Evolutionary conservation across 2,797 vertebrate species (phyloP).

Genomic region (Chaunax sp.): DNA sequence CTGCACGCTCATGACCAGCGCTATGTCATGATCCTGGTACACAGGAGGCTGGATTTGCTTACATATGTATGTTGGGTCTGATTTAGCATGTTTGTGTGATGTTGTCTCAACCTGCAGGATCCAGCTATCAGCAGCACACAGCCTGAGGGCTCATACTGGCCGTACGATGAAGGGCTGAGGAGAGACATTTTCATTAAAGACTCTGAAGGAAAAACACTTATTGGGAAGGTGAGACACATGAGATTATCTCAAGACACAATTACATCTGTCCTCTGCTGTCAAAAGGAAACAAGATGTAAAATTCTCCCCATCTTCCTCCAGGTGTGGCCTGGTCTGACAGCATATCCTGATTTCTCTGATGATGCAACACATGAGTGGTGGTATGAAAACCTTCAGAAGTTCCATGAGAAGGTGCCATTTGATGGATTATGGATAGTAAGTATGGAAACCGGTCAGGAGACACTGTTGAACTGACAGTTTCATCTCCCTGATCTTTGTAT

Average conservation of each 20-base stretch:
- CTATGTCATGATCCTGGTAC: conserved; percentile 92
- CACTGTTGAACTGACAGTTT: rapidly evolving
- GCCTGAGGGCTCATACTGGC: conserved; percentile 85
- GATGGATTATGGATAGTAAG: conserved; percentile 93
- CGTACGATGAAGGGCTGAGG: conserved; percentile 88
- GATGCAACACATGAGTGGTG: conserved; percentile 88
- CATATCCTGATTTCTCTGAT: conserved; percentile 89
- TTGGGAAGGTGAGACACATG: conserved; percentile 84
- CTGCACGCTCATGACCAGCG: conserved; percentile 87
- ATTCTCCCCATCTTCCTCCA: conserved; percentile 40
- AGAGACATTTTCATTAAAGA: conserved; percentile 88
- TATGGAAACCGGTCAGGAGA: background rate
- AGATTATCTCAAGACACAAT: background rate
- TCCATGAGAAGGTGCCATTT: conserved; percentile 85
- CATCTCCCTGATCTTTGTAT: background rate
- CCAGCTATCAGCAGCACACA: conserved; percentile 89
- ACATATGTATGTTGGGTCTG: background rate
- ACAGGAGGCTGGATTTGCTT: background rate
- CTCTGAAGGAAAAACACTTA: conserved; percentile 82
- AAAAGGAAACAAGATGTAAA: background rate
- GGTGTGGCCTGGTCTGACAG: conserved; percentile 92
- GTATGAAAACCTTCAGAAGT: conserved; percentile 87
- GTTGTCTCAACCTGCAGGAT: conserved; percentile 79
- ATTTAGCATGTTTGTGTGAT: background rate
- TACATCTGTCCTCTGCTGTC: background rate